Conservation (phyloP, 2,797 vertebrate genomes). For the Centropyge bicolor region DNA sequence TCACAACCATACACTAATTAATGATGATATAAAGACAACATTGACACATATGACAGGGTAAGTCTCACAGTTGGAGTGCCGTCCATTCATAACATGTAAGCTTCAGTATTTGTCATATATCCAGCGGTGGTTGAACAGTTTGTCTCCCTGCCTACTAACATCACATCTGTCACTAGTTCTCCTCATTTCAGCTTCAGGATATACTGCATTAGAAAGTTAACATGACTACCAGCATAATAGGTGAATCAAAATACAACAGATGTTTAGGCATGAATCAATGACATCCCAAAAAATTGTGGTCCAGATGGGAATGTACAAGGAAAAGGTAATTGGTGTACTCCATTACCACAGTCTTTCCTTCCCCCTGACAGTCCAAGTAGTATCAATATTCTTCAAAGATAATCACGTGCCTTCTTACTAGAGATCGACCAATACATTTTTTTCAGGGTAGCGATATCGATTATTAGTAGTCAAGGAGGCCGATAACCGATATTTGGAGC, state of each 20-base stretch:
- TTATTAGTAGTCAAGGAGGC: no score
- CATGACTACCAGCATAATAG: not conserved
- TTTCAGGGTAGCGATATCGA: no score
- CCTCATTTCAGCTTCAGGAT: not conserved
- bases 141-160: not conserved
- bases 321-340: not conserved
- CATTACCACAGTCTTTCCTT: not conserved
- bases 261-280: constrained; percentile 19
- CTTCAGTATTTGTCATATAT: not conserved
- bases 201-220: not conserved
- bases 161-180: not conserved
- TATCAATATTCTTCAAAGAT: constrained; percentile 28
- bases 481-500: no score
- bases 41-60: not conserved
- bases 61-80: not conserved
- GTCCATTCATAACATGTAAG: not conserved
- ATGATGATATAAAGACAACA: not conserved
- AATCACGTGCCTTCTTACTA: constrained; percentile 48
- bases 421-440: no score
- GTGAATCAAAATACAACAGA: constrained; percentile 19
- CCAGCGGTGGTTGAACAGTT: not conserved
- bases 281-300: not conserved
- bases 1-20: not conserved
- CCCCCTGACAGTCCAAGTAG: constrained; percentile 2
- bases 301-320: constrained; percentile 1